A percentile compares a stretch with the other conserved stretches of the same genome.
Conservation (phyloP, 1,140 invertebrate species). For the Drosophila sp. region DNA sequence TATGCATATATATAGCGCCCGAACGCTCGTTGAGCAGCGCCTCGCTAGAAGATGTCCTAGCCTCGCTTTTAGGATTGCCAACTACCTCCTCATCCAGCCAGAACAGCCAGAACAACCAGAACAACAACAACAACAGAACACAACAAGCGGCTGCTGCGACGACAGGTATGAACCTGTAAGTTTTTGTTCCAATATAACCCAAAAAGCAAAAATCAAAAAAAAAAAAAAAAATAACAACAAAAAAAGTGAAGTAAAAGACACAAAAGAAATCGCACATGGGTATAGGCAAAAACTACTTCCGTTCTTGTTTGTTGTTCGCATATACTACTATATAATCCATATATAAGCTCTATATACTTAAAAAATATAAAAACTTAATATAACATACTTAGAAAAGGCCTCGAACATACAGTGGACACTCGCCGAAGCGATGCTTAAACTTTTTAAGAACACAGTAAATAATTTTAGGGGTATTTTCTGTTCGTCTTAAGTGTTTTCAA, state of each 20-base stretch:
- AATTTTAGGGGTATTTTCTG: no score
- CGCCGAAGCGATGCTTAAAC: not conserved
- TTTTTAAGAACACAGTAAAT: no score
- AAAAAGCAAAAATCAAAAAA: conserved; percentile 33
- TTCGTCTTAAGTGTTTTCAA: no score
- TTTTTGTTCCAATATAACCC: conserved; percentile 84
- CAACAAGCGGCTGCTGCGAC: conserved; percentile 55
- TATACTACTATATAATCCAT: conserved; percentile 29
- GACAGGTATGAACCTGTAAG: conserved; percentile 87
- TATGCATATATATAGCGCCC: conserved; percentile 58
- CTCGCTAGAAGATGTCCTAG: conserved; percentile 95
- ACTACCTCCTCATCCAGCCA: conserved; percentile 76
- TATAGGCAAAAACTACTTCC: conserved; percentile 53
- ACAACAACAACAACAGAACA: conserved; percentile 27
- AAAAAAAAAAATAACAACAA: conserved; percentile 42
- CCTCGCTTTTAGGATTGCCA: conserved; percentile 93
- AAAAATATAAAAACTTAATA: not conserved
- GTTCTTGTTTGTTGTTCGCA: conserved; percentile 63
- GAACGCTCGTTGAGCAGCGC: conserved; percentile 89
- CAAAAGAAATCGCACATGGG: conserved; percentile 34
- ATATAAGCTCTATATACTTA: conserved; percentile 12
- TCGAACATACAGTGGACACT: not conserved
- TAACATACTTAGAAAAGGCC: not conserved
- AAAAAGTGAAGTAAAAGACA: conserved; percentile 35
- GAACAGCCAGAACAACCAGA: conserved; percentile 51